Base-by-base conservation (phyloP, 2,113 vertebrate genomes). In the Penelope pileata region DNA sequence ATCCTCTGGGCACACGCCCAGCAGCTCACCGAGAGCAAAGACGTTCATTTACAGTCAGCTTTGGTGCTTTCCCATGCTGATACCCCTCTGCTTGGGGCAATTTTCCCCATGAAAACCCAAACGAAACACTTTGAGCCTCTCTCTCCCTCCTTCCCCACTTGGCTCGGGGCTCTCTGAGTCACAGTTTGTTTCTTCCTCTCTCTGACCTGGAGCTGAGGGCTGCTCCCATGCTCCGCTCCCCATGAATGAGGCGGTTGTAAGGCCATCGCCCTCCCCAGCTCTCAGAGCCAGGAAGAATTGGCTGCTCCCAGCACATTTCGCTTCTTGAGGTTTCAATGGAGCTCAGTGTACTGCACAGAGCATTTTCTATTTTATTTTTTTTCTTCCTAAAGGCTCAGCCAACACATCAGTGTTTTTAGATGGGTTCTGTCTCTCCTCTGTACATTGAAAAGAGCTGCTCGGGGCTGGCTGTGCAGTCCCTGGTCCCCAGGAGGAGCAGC, bases 191-290 rank as follows among this genome's bases (percentile, higher is more conserved):
- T 70, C 63, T 90, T 76, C 43, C 51, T 77, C 53, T 64, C 63
- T 84, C 48, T 83, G 78, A 76, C 91, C 90, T 36, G 23, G 87
- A 85, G 9, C 69, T n/a, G 58, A 79, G 76, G 88, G 70, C 53
- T 43, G 48, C 29, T 82, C 40, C 82, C 43, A 2, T 11, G 14
- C 63, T 81, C 50, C 69, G 5, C 27, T 43, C 42, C 5, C 50
- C n/a, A 63, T 40, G 48, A 45, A 59, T 70, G 54, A 34, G 59
- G 38, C 42, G 12, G 60, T 34, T 64, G 90, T 51, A 68, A 93
- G 17, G 84, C 1, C 14, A 89, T 4, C 63, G 26, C 60, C 66
- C 12, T 23, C 30, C 79, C 64, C 90, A 89, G 62, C 84, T 48
- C 1, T 32, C 8, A 40, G 43, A 21, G 53, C 84, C 15, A 12